These are phyloP conservation scores for Ectemnius lituratus DNA, from an alignment of 2,888 invertebrate species.

Conservation along the genomic window DNA sequence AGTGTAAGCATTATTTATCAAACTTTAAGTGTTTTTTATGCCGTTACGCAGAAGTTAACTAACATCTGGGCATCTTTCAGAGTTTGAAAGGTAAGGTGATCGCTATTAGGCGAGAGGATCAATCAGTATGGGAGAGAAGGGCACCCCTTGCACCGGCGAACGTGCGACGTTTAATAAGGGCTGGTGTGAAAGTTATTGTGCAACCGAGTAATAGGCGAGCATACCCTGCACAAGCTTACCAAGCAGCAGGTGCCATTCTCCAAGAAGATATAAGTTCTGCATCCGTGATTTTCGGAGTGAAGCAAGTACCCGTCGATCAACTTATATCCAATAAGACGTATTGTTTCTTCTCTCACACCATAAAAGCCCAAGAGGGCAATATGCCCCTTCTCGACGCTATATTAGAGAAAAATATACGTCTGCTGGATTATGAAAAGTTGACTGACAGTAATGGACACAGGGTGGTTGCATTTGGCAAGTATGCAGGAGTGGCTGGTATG, in stretches of 20 bases:
- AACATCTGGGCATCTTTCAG: constrained; percentile 40
- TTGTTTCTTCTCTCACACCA: constrained; percentile 99
- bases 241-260: constrained; percentile 94
- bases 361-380: constrained; percentile 98
- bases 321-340: constrained; percentile 98
- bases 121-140: constrained; percentile 96
- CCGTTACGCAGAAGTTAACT: too few species aligned
- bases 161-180: constrained; percentile 91
- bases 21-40: too few species aligned
- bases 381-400: constrained; percentile 98
- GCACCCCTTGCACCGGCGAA: constrained; percentile 96
- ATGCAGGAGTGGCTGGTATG: constrained; percentile 99
- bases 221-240: constrained; percentile 97
- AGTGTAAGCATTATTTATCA: constrained; percentile 53
- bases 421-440: constrained; percentile 98
- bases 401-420: constrained; percentile 96
- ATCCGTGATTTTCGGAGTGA: constrained; percentile 97
- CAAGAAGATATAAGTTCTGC: constrained; percentile 98
- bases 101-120: constrained; percentile 94
- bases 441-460: constrained; percentile 93
- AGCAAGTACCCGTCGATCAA: constrained; percentile 94
- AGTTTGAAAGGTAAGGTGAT: constrained; percentile 84
- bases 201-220: constrained; percentile 99
- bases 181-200: constrained; percentile 96
- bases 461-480: constrained; percentile 99